Base-by-base conservation (phyloP, 2,797 vertebrate genomes). In the Enteromius anoplus region DNA sequence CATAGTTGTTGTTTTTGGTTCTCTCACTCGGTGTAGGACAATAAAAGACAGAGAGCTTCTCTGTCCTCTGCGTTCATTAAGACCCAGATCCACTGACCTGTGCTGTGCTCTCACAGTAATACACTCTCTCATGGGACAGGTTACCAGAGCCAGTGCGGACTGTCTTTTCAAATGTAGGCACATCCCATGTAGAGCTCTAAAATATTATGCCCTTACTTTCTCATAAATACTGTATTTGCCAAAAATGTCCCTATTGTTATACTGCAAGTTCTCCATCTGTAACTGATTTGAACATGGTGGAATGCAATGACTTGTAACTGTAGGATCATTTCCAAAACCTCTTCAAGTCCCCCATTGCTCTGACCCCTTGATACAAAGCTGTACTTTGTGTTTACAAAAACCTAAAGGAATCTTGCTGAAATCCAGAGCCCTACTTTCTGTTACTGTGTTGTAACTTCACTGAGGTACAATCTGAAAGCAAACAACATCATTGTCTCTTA, bases 1-100 rank as follows among this genome's bases (percentile, higher is more conserved):
- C 55, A 53, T 45, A 60, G 75, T 80, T 86, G 85, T 85, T 84
- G 72, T 70, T 84, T 80, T 75, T 42, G 23, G 55, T 58, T 75
- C 21, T 45, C 47, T 45, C 51, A 42, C 68, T 75, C 26, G 5
- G 70, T 85, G 51, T n/a, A 11, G 45, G 65, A 83, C 81, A 88
- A 75, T 85, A 82, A n/a, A 45, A 58, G 78, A 69, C 81, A 76
- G 85, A 82, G 83, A 73, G 55, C 62, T 42, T 23, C 76, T 79
- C 53, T 89, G 85, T 84, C 60, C 47, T 70, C 73, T 5, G 40
- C 19, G 15, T 77, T 88, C 81, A 86, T 84, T 85, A 82, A 76
- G 65, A 71, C 75, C 45, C 45, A 68, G 64, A 60, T 77, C 72
- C 55, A 80, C 62, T 85, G 81, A 84, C 78, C 80, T 83, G 78